Percentiles rank a stretch among this genome's conserved stretches.
phyloP scores from a whole-genome alignment of 1,140 invertebrate species.

The Maconellicoccus hirsutus region DNA sequence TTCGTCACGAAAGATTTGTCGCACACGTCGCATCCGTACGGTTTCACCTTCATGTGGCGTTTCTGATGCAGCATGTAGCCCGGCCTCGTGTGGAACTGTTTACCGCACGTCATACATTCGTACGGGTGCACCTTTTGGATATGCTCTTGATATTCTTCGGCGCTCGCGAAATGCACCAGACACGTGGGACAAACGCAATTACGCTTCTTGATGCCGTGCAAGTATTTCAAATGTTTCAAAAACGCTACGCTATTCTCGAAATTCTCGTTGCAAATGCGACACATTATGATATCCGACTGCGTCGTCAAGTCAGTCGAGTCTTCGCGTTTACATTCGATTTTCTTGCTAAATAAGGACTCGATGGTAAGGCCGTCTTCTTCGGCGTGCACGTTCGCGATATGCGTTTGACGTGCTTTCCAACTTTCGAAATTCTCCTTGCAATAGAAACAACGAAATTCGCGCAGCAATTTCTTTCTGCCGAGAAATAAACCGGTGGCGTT shows the following conservation, averaged over 20 bases:
- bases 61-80: constrained; percentile 64
- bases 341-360: background rate
- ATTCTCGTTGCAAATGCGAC: background rate
- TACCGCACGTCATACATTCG: constrained; percentile 64
- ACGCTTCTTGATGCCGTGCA: constrained; percentile 6
- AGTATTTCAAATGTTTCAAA: background rate
- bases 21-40: constrained; percentile 63
- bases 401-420: constrained; percentile 23
- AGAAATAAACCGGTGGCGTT: too few relatives aligned
- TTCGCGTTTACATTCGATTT: background rate
- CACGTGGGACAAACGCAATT: constrained; percentile 30
- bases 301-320: background rate
- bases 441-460: constrained; percentile 29
- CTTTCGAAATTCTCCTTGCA: constrained; percentile 47
- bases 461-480: background rate
- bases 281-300: background rate
- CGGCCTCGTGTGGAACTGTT: constrained; percentile 38
- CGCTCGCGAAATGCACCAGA: constrained; percentile 28
- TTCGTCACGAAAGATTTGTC: constrained; percentile 68
- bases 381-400: constrained; percentile 25
- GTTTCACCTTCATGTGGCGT: constrained; percentile 62
- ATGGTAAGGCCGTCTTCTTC: constrained; percentile 20
- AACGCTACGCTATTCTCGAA: background rate
- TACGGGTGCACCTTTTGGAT: constrained; percentile 55
- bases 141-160: constrained; percentile 30